Evolutionary conservation across 1,140 invertebrate species (phyloP), one percentile per base, ranked within the genome.

Genomic region (Arctopsyche grandis): DNA sequence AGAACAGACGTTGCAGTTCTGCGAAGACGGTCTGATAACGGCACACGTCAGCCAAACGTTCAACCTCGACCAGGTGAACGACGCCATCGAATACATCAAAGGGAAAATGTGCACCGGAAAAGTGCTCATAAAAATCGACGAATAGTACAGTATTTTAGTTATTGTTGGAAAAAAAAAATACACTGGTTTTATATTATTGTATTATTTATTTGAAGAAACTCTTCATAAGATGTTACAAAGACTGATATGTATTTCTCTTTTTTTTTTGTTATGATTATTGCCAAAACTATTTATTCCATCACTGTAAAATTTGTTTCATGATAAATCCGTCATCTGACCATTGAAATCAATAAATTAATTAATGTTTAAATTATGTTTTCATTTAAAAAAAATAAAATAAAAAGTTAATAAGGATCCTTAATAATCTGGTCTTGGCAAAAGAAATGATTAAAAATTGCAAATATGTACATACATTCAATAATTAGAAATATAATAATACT

Each of bases 51-150:
- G 88, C 75, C 85, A 85, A 48, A 83, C 83, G 24, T 90, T 87
- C 82, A 83, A 84, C n/a, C 81, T 91, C 22, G 84, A 87, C 21
- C 83, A 90, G 66, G 84, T 89, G 5, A 89, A 90, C 83, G 85
- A 89, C 29, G 90, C 89, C 16, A 84, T 91, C 12, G 83, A 87
- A 73, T 87, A 85, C 83, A 85, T 90, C 56, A 84, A 86, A 70
- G 85, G 88, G 26, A 86, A 87, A 76, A 88, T 87, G 83, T 87
- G 88, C 75, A 88, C 88, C 21, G 89, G 89, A 58, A 91, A 91
- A 85, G 86, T 90, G 52, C 82, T 90, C 24, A 84, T 90, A 73
- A 79, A 85, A 79, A 81, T 86, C 22, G 60, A 80, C 43, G 48
- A 82, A 56, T 16, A 74, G 1, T 3, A 52, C 44, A 69, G 16